Evolutionary conservation across 2,888 invertebrate species (phyloP).

Genomic region (Pachydiplax longipennis): DNA sequence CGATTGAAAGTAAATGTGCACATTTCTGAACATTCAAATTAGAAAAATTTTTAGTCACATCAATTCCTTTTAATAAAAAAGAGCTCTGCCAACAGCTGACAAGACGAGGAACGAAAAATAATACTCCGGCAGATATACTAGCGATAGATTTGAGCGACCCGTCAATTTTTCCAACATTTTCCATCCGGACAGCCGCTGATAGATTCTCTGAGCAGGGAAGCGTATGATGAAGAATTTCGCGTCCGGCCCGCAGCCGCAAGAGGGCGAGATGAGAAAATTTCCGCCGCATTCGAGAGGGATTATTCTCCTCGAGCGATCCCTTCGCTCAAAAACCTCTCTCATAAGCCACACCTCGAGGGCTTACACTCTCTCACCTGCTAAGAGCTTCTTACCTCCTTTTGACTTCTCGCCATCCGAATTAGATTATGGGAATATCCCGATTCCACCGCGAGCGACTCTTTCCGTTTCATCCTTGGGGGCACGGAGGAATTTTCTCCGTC

Average conservation of each 20-base stretch:
- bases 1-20: too few species aligned
- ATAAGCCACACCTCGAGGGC: neutral
- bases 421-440: neutral
- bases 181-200: too few species aligned
- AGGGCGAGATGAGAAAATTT: neutral
- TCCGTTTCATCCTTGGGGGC: neutral
- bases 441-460: neutral
- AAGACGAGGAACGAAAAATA: too few species aligned
- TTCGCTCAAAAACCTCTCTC: neutral
- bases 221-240: neutral
- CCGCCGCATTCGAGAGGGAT: neutral
- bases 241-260: neutral
- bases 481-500: neutral
- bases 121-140: too few species aligned
- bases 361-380: neutral
- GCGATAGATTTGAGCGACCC: too few species aligned
- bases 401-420: neutral
- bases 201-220: too few species aligned
- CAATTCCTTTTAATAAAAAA: too few species aligned
- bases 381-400: neutral
- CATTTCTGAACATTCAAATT: too few species aligned
- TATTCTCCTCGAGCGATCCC: neutral
- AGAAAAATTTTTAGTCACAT: too few species aligned
- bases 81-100: too few species aligned
- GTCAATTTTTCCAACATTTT: too few species aligned